Conservation (phyloP, 2,888 invertebrate species). For the Troides oblongomaculatus region DNA sequence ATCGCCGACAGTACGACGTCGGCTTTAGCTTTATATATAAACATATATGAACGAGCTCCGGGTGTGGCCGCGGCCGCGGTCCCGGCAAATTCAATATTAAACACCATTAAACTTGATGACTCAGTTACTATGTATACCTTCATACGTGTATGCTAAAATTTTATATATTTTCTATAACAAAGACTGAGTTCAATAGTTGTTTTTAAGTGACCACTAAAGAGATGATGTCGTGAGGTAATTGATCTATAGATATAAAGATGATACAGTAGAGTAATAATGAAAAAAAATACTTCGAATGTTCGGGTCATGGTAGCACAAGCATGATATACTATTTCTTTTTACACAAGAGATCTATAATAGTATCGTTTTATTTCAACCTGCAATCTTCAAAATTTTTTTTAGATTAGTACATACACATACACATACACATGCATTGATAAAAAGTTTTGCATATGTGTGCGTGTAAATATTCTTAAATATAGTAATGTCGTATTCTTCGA, state of each 20-base stretch:
- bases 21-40: conserved; percentile 17
- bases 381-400: no score
- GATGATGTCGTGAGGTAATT: no score
- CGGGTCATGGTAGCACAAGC: neutral
- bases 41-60: conserved; percentile 23
- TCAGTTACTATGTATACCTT: conserved; percentile 1
- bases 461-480: neutral
- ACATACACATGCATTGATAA: no score
- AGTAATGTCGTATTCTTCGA: conserved; percentile 21
- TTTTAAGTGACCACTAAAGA: no score
- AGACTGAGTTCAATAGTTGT: no score
- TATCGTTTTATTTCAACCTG: neutral
- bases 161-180: no score
- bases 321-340: neutral
- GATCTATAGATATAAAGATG: neutral
- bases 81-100: conserved; percentile 25
- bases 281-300: neutral
- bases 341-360: no score
- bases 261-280: neutral
- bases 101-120: conserved; percentile 21
- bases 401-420: neutral
- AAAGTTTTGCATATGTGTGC: neutral
- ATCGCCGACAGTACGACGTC: neutral
- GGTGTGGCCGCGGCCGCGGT: conserved; percentile 12
- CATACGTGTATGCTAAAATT: conserved; percentile 1